Conservation (phyloP, 1,140 invertebrate species). For the Achatina immaculata region DNA sequence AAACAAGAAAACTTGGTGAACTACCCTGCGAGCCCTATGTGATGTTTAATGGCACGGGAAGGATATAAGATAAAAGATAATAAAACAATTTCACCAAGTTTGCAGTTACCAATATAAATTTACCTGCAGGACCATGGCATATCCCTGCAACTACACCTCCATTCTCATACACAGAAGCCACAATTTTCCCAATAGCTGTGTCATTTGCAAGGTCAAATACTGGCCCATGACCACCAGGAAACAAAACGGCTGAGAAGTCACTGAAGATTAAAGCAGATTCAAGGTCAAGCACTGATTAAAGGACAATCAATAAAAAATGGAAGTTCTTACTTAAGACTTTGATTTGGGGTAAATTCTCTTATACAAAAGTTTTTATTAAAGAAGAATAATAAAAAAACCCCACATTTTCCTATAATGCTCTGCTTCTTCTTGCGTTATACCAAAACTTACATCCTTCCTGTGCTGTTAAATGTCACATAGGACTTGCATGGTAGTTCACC, state of each 20-base stretch:
- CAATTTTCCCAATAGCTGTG: constrained; percentile 46
- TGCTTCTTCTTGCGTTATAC: too few relatives aligned
- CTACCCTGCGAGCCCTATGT: too few relatives aligned
- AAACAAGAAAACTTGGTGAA: too few relatives aligned
- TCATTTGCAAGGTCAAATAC: constrained; percentile 55
- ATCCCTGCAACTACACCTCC: constrained; percentile 54
- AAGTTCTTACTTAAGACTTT: neutral
- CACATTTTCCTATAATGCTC: too few relatives aligned
- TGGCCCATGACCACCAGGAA: constrained; percentile 59
- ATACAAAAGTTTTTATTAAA: too few relatives aligned
- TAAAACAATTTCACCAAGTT: too few relatives aligned
- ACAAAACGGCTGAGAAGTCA: constrained; percentile 54
- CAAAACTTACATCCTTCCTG: too few relatives aligned
- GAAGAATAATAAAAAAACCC: too few relatives aligned
- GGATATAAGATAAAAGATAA: too few relatives aligned
- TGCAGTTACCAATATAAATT: neutral
- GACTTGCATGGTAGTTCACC: too few relatives aligned
- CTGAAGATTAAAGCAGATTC: constrained; percentile 32
- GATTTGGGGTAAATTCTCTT: neutral
- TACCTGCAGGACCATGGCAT: constrained; percentile 59
- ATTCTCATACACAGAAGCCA: constrained; percentile 48
- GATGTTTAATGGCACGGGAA: too few relatives aligned
- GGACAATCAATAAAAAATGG: neutral
- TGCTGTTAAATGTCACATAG: too few relatives aligned
- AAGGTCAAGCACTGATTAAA: neutral